Percentiles rank a stretch among this genome's conserved stretches.
Evolutionary conservation across 1,140 invertebrate genomes (phyloP).

Genomic region (Cydia strobilella): DNA sequence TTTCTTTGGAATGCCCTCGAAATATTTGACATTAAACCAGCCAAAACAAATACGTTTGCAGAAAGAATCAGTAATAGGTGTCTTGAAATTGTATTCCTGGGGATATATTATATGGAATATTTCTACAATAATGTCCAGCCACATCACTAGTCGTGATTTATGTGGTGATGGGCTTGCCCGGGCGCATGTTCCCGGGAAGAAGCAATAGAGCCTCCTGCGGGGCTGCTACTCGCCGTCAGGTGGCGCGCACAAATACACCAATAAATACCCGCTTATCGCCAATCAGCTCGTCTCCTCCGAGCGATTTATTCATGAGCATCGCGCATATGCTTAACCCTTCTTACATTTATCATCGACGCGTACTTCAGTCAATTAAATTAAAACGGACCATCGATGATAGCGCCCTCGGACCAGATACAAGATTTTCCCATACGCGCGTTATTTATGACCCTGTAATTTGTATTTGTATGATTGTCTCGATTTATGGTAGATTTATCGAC

Average conservation of each 20-base stretch:
- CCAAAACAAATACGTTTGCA: no score
- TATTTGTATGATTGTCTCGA: conserved; percentile 70
- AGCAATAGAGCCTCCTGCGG: conserved; percentile 71
- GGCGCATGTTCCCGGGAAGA: conserved; percentile 57
- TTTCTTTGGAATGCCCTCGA: no score
- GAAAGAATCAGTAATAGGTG: no score
- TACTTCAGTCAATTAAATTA: conserved; percentile 77
- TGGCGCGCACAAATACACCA: conserved; percentile 75
- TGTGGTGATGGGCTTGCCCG: conserved; percentile 50
- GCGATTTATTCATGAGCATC: conserved; percentile 73
- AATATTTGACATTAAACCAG: no score
- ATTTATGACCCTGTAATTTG: conserved; percentile 74
- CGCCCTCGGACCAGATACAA: conserved; percentile 52
- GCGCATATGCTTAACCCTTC: conserved; percentile 69
- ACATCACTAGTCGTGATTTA: conserved; percentile 57
- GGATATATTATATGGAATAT: no score
- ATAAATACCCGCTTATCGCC: conserved; percentile 77
- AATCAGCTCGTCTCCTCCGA: conserved; percentile 72
- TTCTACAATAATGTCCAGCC: neutral
- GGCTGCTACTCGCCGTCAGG: conserved; percentile 57
- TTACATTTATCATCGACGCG: conserved; percentile 75
- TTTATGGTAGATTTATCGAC: conserved; percentile 63
- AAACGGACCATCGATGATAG: conserved; percentile 69
- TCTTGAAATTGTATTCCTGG: no score
- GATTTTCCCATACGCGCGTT: conserved; percentile 60